A percentile compares a stretch with the other conserved stretches of the same genome.
Conservation (phyloP, 1,140 invertebrate species). For the Pseudoatta argentina region DNA sequence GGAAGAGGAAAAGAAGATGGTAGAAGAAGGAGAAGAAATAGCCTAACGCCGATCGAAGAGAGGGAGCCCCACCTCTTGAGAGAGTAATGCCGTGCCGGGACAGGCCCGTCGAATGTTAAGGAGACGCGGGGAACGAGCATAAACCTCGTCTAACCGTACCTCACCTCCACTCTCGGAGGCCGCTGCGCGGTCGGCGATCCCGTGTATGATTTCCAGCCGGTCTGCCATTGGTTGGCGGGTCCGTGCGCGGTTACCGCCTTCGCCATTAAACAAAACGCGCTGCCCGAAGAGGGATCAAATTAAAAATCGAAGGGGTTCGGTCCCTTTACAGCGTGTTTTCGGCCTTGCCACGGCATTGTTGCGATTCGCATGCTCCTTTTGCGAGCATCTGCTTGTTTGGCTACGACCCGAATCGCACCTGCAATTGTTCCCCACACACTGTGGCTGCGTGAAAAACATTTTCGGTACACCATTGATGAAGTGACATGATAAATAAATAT, state of each 20-base stretch:
- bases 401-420: constrained; percentile 32
- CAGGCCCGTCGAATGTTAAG: constrained; percentile 84
- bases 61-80: constrained; percentile 78
- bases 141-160: constrained; percentile 80
- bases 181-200: constrained; percentile 76
- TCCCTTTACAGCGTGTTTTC: constrained; percentile 67
- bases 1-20: constrained; percentile 43
- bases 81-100: constrained; percentile 78
- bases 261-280: constrained; percentile 80
- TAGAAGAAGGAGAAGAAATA: constrained; percentile 73
- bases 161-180: constrained; percentile 75
- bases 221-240: constrained; percentile 80
- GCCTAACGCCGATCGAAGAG: constrained; percentile 78
- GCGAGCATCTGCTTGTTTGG: constrained; percentile 60
- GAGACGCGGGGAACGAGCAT: constrained; percentile 78
- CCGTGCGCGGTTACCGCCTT: constrained; percentile 81
- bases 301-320: constrained; percentile 73
- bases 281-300: constrained; percentile 73
- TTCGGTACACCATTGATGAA: constrained; percentile 2
- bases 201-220: constrained; percentile 83
- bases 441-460: constrained; percentile 14
- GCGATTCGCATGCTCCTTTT: constrained; percentile 56
- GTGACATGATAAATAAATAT: constrained; percentile 15
- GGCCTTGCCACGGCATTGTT: constrained; percentile 70
- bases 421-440: constrained; percentile 41